phyloP scores from a whole-genome alignment of 2,113 vertebrate species.

The Carettochelys insculpta region DNA sequence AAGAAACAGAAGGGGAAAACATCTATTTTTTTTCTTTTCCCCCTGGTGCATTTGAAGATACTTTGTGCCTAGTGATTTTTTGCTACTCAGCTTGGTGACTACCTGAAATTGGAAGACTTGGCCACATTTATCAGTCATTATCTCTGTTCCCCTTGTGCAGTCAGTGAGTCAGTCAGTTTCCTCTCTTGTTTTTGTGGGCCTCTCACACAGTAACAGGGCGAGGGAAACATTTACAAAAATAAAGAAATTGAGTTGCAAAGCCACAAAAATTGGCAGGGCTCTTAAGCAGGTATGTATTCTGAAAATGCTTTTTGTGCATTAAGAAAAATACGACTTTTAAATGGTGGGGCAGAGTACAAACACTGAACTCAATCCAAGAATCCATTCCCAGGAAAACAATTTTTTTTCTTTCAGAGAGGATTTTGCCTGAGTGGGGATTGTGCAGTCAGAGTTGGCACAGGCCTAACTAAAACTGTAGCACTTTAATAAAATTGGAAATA shows the following conservation, averaged over 20 bases:
- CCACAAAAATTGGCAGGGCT: neutral
- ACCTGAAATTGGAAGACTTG: fast-evolving
- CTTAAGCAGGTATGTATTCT: fast-evolving
- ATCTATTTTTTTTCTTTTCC: neutral
- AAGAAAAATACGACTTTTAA: neutral
- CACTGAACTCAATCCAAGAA: neutral
- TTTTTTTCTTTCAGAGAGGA: neutral
- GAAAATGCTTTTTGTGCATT: neutral
- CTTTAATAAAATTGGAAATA: neutral
- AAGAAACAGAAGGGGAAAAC: neutral
- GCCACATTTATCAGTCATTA: neutral
- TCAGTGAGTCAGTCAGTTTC: neutral
- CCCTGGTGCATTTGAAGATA: neutral
- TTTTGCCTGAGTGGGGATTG: neutral
- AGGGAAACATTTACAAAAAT: neutral
- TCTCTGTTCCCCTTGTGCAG: neutral
- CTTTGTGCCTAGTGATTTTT: fast-evolving
- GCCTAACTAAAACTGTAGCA: neutral
- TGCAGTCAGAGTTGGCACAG: neutral
- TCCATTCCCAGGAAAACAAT: neutral
- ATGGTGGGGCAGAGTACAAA: neutral
- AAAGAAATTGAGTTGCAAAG: neutral
- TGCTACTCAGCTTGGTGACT: fast-evolving
- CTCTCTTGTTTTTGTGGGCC: neutral
- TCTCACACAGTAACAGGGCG: neutral